Percentiles rank a stretch among this genome's conserved stretches.
Conservation (phyloP, 2,797 vertebrate genomes). For the Chaunax sp. region DNA sequence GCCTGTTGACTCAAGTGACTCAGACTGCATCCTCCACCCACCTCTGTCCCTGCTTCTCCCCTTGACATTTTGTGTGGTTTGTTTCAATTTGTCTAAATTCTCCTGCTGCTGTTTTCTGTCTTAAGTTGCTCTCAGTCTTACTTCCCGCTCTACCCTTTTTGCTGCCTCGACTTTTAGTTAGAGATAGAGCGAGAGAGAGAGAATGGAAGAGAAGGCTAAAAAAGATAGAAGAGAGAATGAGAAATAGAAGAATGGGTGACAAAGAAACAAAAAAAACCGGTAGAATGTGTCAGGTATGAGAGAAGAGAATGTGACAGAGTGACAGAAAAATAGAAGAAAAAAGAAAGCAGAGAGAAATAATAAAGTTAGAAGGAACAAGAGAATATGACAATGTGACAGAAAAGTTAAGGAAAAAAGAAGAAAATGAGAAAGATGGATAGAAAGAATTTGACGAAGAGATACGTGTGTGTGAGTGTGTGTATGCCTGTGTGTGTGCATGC, state of each 20-base stretch:
- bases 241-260: conserved; percentile 52
- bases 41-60: conserved; percentile 16
- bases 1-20: conserved; percentile 58
- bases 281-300: conserved; percentile 41
- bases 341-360: conserved; percentile 22
- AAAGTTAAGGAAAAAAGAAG: conserved; percentile 42
- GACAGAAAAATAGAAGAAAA: conserved; percentile 33
- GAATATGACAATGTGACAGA: conserved; percentile 61
- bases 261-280: conserved; percentile 54
- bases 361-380: conserved; percentile 45
- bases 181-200: conserved; percentile 27
- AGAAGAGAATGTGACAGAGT: conserved; percentile 55
- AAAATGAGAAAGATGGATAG: conserved; percentile 32
- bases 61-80: conserved; percentile 42
- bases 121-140: conserved; percentile 29
- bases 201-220: conserved; percentile 13
- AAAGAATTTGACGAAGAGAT: conserved; percentile 32
- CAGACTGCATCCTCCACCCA: conserved; percentile 14
- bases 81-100: conserved; percentile 42
- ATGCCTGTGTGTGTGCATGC: neutral
- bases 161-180: conserved; percentile 56
- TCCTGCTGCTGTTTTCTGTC: conserved; percentile 42
- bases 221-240: conserved; percentile 37
- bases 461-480: neutral
- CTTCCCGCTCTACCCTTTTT: conserved; percentile 41